A percentile compares a stretch with the other conserved stretches of the same genome.
phyloP scores from a whole-genome alignment of 1,140 invertebrate genomes.

The Drosophila serrata region DNA sequence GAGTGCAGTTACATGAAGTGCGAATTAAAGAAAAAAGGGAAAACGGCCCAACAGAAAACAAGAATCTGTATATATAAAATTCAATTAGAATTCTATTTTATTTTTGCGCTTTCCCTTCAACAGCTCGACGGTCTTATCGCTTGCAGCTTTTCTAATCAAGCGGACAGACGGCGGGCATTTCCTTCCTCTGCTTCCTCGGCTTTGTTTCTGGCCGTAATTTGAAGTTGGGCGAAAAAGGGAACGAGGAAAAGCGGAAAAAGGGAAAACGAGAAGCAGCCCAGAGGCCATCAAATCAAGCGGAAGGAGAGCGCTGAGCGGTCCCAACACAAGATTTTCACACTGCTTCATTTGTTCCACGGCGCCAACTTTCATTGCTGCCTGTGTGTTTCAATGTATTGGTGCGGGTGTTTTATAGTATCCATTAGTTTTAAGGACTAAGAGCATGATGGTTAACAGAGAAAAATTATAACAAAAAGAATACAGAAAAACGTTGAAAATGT shows the following conservation, averaged over 20 bases:
- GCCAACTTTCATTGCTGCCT: slow-evolving; percentile 28
- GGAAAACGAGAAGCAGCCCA: slow-evolving; percentile 48
- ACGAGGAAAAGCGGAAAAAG: slow-evolving; percentile 8
- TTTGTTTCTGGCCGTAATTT: slow-evolving; percentile 44
- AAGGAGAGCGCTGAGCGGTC: slow-evolving; percentile 55
- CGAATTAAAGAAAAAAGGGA: slow-evolving; percentile 33
- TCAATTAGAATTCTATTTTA: slow-evolving; percentile 78
- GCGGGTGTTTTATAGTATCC: slow-evolving; percentile 12
- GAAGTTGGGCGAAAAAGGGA: slow-evolving; percentile 45
- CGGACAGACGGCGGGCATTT: slow-evolving; percentile 59
- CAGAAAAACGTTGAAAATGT: not conserved
- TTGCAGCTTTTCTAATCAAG: slow-evolving; percentile 82
- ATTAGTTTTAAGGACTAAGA: not conserved
- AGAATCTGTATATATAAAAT: slow-evolving; percentile 68
- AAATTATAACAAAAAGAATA: not conserved
- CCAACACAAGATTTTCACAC: slow-evolving; percentile 70
- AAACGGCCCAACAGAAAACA: slow-evolving; percentile 16
- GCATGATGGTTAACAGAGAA: not conserved
- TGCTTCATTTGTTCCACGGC: slow-evolving; percentile 70
- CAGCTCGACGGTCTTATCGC: slow-evolving; percentile 57
- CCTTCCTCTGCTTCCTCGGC: slow-evolving; percentile 45
- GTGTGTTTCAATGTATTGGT: slow-evolving; percentile 18
- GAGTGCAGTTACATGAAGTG: slow-evolving; percentile 49
- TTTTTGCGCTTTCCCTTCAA: slow-evolving; percentile 32
- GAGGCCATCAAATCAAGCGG: slow-evolving; percentile 76